Conservation (phyloP, 2,888 invertebrate genomes). For the Eumerus sabulonum region DNA sequence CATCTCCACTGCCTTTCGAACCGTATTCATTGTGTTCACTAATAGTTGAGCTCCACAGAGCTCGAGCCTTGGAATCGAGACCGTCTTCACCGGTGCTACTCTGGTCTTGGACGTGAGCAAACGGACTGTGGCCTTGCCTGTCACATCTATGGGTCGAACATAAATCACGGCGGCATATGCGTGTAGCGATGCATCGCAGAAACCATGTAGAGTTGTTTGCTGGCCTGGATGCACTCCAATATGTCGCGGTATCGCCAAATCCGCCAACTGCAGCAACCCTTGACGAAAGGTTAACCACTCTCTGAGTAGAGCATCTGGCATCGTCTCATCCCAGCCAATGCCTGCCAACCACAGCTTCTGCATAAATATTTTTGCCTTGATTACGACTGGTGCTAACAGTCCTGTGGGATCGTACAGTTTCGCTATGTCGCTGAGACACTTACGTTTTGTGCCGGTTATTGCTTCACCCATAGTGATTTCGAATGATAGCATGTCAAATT, state of each 20-base stretch:
- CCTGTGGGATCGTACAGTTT: constrained; percentile 32
- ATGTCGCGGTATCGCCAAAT: constrained; percentile 29
- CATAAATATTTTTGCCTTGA: constrained; percentile 30
- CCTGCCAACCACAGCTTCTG: constrained; percentile 29
- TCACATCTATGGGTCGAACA: constrained; percentile 6
- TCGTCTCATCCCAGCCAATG: constrained; percentile 26
- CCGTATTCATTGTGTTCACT: no score
- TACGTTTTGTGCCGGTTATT: constrained; percentile 13
- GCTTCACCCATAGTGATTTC: constrained; percentile 11
- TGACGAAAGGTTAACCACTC: constrained; percentile 14
- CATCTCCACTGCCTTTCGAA: no score
- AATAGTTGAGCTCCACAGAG: background rate
- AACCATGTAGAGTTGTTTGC: constrained; percentile 26
- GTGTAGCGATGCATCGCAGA: constrained; percentile 17
- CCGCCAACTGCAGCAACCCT: constrained; percentile 6
- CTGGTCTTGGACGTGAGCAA: constrained; percentile 11
- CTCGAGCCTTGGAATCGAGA: constrained; percentile 7
- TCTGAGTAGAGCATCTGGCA: background rate
- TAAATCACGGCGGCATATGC: constrained; percentile 25
- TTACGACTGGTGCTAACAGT: constrained; percentile 25
- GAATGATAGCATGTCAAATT: constrained; percentile 19
- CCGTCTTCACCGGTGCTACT: background rate
- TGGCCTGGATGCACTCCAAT: constrained; percentile 25
- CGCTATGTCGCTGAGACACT: constrained; percentile 27
- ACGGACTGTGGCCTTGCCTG: constrained; percentile 7